Evolutionary conservation across 2,888 invertebrate species (phyloP).

Genomic region (Geotrupes spiniger): DNA sequence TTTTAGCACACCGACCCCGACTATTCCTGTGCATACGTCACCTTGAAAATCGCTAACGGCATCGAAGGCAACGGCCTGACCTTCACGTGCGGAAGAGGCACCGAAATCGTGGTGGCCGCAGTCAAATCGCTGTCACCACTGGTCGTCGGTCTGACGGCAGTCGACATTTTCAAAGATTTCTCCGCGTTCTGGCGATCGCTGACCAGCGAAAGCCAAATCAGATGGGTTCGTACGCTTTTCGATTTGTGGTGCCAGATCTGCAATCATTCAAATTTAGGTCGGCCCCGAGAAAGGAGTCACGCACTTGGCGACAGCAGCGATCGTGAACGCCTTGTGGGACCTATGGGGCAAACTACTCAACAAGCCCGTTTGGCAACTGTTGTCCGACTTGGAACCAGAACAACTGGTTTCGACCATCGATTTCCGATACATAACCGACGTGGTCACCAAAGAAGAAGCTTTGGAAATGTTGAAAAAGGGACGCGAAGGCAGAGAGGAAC

Average conservation of each 20-base stretch:
- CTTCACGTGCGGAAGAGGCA: constrained; percentile 86
- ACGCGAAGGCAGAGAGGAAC: constrained; percentile 56
- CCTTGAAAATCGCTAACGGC: constrained; percentile 62
- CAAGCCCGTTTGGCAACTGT: constrained; percentile 84
- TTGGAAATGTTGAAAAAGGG: constrained; percentile 64
- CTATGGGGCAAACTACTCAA: constrained; percentile 81
- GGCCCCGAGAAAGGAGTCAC: constrained; percentile 90
- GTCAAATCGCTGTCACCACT: constrained; percentile 68
- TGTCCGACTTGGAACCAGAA: constrained; percentile 82
- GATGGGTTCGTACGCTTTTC: constrained; percentile 75
- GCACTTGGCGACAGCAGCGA: constrained; percentile 83
- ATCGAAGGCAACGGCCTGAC: constrained; percentile 77
- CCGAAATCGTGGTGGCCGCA: constrained; percentile 79
- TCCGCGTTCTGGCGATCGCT: constrained; percentile 75
- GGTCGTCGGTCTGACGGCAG: constrained; percentile 65
- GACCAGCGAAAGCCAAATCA: constrained; percentile 83
- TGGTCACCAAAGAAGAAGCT: constrained; percentile 80
- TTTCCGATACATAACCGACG: constrained; percentile 81
- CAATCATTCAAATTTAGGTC: constrained; percentile 54
- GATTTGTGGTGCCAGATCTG: background rate
- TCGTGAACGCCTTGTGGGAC: constrained; percentile 91
- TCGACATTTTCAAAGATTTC: constrained; percentile 75
- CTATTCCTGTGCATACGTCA: constrained; percentile 91
- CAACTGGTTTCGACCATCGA: constrained; percentile 82
- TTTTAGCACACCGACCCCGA: constrained; percentile 81